A percentile compares a stretch with the other conserved stretches of the same genome.
Evolutionary conservation across 2,113 vertebrate species (phyloP).

Genomic region (Aegotheles bennettii): DNA sequence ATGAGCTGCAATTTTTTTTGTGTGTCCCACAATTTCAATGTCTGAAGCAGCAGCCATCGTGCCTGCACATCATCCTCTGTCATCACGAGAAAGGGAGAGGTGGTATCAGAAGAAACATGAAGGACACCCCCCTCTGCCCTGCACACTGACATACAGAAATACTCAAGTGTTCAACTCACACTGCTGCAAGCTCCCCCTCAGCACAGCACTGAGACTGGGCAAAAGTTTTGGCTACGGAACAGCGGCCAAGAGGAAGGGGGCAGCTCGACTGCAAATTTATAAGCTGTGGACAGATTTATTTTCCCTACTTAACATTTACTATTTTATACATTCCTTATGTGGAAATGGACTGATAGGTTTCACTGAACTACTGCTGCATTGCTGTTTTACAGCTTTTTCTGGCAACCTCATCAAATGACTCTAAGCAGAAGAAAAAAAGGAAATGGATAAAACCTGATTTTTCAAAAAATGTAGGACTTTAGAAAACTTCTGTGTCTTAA

Average conservation of each 20-base stretch:
- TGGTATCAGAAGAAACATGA: background rate
- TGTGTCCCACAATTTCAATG: background rate
- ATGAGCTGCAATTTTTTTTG: background rate
- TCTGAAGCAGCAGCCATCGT: background rate
- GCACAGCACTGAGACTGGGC: background rate
- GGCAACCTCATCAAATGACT: background rate
- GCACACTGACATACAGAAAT: background rate
- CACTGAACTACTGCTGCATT: background rate
- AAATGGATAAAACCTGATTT: background rate
- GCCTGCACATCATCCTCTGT: background rate
- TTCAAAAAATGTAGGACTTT: background rate
- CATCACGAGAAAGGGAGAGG: background rate
- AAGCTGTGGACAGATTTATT: conserved; percentile 24
- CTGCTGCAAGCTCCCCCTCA: background rate
- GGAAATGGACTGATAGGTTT: background rate
- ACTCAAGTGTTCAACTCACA: background rate
- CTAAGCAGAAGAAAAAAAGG: background rate
- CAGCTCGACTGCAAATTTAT: background rate
- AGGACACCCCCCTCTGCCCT: background rate
- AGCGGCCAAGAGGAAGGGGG: background rate
- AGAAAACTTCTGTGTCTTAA: background rate
- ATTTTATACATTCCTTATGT: conserved; percentile 1
- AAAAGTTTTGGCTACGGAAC: background rate
- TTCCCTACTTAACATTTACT: background rate
- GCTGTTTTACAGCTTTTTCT: background rate